These are phyloP conservation scores for Sphenodon punctatus DNA, from an alignment of 2,797 vertebrate species.

Conservation along the genomic window DNA sequence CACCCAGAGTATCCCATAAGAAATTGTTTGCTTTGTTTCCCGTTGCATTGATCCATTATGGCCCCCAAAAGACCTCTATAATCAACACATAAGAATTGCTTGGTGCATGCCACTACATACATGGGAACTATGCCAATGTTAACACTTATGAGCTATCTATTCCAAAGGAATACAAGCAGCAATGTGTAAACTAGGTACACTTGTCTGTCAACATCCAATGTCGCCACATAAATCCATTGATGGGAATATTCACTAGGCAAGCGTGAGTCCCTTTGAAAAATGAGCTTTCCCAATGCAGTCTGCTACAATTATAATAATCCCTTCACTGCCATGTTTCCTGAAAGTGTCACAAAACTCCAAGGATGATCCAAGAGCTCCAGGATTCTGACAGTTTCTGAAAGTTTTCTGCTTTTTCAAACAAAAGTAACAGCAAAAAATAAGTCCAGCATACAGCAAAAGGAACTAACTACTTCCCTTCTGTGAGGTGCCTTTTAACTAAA, in stretches of 20 bases:
- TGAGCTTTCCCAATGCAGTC: too few relatives aligned
- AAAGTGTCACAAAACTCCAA: background rate
- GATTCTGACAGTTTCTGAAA: background rate
- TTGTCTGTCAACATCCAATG: too few relatives aligned
- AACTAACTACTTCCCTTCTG: constrained; percentile 10
- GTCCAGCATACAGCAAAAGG: background rate
- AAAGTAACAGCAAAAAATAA: background rate
- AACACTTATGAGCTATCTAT: background rate
- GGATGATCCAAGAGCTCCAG: background rate
- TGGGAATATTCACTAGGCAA: too few relatives aligned
- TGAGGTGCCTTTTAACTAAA: constrained; percentile 19
- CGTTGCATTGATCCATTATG: background rate
- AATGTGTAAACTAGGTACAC: background rate
- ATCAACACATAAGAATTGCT: background rate
- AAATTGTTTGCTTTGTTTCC: too few relatives aligned
- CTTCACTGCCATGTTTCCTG: background rate
- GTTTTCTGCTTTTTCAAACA: background rate
- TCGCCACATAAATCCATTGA: too few relatives aligned
- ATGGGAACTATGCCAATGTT: background rate
- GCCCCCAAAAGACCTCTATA: background rate
- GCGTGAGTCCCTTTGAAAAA: background rate
- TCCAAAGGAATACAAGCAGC: background rate
- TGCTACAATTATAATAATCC: too few relatives aligned
- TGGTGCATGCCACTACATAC: background rate
- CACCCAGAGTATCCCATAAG: too few relatives aligned